Evolutionary conservation across 30 jellyfish, hydroid and myxozoan genomes (phyloP), one percentile per base, ranked within the genome.

Genomic region (Haliclystus octoradiatus): DNA sequence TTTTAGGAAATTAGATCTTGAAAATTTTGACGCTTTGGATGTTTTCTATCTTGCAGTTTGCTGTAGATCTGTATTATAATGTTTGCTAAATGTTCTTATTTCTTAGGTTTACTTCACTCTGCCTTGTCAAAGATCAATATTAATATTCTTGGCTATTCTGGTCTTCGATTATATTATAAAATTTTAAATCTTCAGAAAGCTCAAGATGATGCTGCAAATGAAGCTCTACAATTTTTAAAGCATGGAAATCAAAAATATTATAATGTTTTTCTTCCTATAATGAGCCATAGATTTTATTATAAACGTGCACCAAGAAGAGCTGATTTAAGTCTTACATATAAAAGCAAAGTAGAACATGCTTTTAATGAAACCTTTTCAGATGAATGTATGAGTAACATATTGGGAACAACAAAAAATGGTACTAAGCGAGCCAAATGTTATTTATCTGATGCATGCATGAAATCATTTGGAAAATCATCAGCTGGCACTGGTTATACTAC

Each of bases 381-480:
- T 19, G 19, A 19, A 9, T 40, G 57, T 40, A 40, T 40, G 57
- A 5, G 14, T 40, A 19, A 19, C 19, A 5, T 40, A 40, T 19
- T 40, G 9, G 57, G 57, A 40, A 5, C 57, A 9, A 5, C 57
- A 5, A 19, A 9, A 9, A 40, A 19, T 40, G 57, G 57, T 5
- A 19, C 9, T 5, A 40, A 40, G 57, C 57, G 57, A 19, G 14
- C 19, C 57, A 40, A 47, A 31, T 69, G 79, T 29, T 4, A 12
- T 3, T 19, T 69, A 19, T 4, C 79, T 2, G 79, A 69, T 12
- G 49, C 2, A 1, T 69, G 79, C 75, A n/a, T 24, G 66, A 23
- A 22, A 13, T 2, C 19, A 28, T 34, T 69, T 71, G 40, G 32
- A 2, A 52, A 69, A 3, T 7, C 15, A 3, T 26, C 72, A 9